Evolutionary conservation across 2,797 vertebrate genomes (phyloP).

Genomic region (Loris lydekkerianus): DNA sequence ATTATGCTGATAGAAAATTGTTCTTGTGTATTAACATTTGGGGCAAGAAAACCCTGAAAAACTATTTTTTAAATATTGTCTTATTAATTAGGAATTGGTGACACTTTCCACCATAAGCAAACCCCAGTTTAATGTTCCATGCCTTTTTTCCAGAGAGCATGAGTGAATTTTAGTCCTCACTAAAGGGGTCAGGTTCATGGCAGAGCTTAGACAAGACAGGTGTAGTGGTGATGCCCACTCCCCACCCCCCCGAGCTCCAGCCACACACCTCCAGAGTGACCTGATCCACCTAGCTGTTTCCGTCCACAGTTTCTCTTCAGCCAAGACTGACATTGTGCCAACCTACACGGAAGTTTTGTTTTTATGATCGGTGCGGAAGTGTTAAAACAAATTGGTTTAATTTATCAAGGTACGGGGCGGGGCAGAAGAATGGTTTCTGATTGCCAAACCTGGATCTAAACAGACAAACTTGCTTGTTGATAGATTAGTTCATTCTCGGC

Average conservation of each 20-base stretch:
- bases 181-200: slow-evolving; percentile 76
- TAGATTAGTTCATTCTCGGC: slow-evolving; percentile 5
- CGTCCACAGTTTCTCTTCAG: slow-evolving; percentile 82
- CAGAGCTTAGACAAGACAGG: slow-evolving; percentile 74
- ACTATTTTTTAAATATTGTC: slow-evolving; percentile 28
- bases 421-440: slow-evolving; percentile 37
- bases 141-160: slow-evolving; percentile 75
- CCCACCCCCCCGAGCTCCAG: slow-evolving; percentile 19
- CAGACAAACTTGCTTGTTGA: not conserved
- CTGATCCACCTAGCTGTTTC: slow-evolving; percentile 84
- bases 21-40: slow-evolving; percentile 68
- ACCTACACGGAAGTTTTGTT: slow-evolving; percentile 82
- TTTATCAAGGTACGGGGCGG: slow-evolving; percentile 66
- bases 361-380: slow-evolving; percentile 80
- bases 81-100: slow-evolving; percentile 58
- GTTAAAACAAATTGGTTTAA: slow-evolving; percentile 77
- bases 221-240: slow-evolving; percentile 62
- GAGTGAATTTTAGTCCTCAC: slow-evolving; percentile 80
- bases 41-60: not conserved
- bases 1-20: slow-evolving; percentile 30
- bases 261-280: slow-evolving; percentile 81
- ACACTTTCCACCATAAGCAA: slow-evolving; percentile 46
- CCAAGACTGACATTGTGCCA: slow-evolving; percentile 79
- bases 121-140: slow-evolving; percentile 44
- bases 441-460: not conserved